phyloP scores from a whole-genome alignment of 2,797 vertebrate genomes.

The Oreortyx pictus region DNA sequence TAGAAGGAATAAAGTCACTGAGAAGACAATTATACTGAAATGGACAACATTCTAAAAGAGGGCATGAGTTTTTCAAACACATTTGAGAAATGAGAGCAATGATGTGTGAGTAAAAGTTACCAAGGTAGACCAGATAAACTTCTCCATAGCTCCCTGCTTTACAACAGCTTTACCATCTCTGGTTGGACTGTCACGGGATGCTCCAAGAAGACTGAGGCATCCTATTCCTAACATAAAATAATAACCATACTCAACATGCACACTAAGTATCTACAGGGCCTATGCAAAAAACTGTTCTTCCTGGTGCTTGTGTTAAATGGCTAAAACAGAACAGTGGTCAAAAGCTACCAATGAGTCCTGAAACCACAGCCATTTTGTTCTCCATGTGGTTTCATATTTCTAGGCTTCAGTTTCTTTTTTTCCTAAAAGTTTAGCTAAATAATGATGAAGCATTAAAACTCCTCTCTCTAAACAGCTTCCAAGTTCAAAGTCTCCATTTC shows the following conservation, averaged over 20 bases:
- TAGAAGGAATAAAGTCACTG: not conserved
- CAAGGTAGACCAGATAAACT: not conserved
- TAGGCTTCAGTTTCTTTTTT: not conserved
- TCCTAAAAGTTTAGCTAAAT: not conserved
- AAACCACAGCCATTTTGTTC: not conserved
- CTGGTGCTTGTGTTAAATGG: not conserved
- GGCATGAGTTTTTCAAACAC: not conserved
- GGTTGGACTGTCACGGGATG: not conserved
- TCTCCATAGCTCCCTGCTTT: not conserved
- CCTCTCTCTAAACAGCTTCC: not conserved
- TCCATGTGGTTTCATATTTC: not conserved
- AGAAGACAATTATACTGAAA: not conserved
- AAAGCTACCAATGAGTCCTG: not conserved
- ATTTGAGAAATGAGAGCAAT: not conserved
- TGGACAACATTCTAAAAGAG: not conserved
- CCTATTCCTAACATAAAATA: not conserved
- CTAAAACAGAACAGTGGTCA: not conserved
- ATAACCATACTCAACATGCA: not conserved
- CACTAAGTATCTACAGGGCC: not conserved
- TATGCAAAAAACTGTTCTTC: not conserved
- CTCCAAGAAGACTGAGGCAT: rapidly evolving
- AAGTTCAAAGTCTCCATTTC: slow-evolving; percentile 10
- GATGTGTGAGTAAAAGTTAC: not conserved
- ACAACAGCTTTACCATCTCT: not conserved
- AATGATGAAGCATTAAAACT: not conserved